Conservation (phyloP, 2,888 invertebrate genomes). For the Gari tellinella region DNA sequence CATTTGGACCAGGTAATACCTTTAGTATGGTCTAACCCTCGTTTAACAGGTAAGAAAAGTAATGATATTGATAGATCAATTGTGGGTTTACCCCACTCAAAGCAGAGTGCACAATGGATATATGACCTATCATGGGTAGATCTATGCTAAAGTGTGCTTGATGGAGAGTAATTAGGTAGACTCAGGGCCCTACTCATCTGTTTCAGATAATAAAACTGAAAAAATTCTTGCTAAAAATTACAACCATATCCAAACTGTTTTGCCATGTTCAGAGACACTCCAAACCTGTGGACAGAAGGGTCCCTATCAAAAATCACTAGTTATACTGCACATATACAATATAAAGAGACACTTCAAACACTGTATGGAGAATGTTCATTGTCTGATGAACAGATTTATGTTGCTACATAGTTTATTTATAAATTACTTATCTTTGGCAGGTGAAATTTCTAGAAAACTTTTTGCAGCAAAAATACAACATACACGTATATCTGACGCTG, state of each 20-base stretch:
- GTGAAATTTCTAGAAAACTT: background rate
- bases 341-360: constrained; percentile 2
- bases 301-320: constrained; percentile 2
- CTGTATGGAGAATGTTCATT: constrained; percentile 9
- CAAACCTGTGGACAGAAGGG: constrained; percentile 16
- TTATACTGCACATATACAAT: constrained; percentile 4
- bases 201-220: background rate
- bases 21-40: no score
- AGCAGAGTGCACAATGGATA: no score
- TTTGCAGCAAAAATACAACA: background rate
- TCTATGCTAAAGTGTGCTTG: no score
- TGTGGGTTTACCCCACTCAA: no score
- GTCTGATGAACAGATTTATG: constrained; percentile 12
- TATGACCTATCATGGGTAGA: no score
- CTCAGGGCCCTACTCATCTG: no score
- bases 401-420: constrained; percentile 8
- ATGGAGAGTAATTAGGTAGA: no score
- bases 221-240: constrained; percentile 4
- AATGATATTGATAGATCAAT: no score
- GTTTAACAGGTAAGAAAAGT: no score
- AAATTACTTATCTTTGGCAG: constrained; percentile 4
- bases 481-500: constrained; percentile 21
- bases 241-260: constrained; percentile 9
- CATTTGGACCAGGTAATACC: no score
- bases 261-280: constrained; percentile 4